Conservation (phyloP, 2,113 vertebrate species). For the Pogonocichla stellata region DNA sequence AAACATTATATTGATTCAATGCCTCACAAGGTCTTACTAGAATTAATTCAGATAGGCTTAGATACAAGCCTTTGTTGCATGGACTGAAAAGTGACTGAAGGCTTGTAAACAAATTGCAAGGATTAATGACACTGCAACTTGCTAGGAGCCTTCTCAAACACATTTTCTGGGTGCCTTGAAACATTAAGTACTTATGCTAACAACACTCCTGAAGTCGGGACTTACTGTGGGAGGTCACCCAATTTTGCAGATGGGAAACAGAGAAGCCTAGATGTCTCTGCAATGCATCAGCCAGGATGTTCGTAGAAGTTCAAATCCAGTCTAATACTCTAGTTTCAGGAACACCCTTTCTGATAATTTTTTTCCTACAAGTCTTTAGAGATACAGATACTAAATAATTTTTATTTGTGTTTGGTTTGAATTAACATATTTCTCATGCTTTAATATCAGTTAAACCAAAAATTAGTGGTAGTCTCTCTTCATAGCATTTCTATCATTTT, state of each 20-base stretch:
- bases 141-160: neutral
- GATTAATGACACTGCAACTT: slow-evolving; percentile 4
- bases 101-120: slow-evolving; percentile 47
- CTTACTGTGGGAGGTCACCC: neutral
- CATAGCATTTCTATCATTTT: neutral
- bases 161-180: neutral
- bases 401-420: neutral
- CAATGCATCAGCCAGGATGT: neutral
- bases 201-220: neutral
- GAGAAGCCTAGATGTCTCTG: neutral
- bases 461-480: neutral
- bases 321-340: neutral
- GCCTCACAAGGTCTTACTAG: slow-evolving; percentile 22
- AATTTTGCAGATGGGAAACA: neutral
- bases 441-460: neutral
- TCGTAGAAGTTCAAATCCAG: neutral
- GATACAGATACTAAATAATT: neutral
- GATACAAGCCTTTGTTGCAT: neutral
- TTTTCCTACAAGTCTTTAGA: neutral
- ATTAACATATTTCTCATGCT: neutral
- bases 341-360: neutral
- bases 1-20: slow-evolving; percentile 42
- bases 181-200: neutral
- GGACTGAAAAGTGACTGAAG: neutral
- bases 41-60: slow-evolving; percentile 35